phyloP scores from a whole-genome alignment of 2,888 invertebrate species.

The Drosophila stalkeri region DNA sequence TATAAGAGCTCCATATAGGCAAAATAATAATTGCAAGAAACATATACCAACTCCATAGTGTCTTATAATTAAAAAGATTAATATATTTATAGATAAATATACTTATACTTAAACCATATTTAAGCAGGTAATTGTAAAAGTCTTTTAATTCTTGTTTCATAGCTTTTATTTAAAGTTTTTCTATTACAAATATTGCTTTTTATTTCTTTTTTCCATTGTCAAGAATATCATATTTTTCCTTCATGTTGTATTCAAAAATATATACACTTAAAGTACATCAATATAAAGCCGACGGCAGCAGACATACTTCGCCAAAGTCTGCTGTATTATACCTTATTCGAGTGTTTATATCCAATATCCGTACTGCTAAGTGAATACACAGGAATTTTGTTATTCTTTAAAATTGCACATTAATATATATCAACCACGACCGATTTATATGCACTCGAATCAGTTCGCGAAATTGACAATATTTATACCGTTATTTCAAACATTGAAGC shows the following conservation, averaged over 20 bases:
- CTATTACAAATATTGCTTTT: neutral
- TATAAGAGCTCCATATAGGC: too few relatives aligned
- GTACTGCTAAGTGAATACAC: neutral
- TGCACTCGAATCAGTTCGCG: constrained; percentile 5
- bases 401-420: constrained; percentile 45
- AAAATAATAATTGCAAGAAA: too few relatives aligned
- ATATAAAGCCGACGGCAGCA: constrained; percentile 1
- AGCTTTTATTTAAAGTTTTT: neutral
- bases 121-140: too few relatives aligned
- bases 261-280: neutral
- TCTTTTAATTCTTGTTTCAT: too few relatives aligned
- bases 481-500: constrained; percentile 35
- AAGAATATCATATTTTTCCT: neutral
- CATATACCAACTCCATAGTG: too few relatives aligned
- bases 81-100: too few relatives aligned
- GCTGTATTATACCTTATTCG: constrained; percentile 28
- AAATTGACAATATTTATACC: constrained; percentile 11
- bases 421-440: constrained; percentile 8
- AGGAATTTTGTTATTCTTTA: neutral
- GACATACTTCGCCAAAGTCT: neutral
- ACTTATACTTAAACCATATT: too few relatives aligned
- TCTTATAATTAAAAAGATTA: too few relatives aligned
- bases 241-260: neutral
- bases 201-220: neutral
- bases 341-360: constrained; percentile 23